Evolutionary conservation across 2,888 invertebrate species (phyloP), one percentile per base, ranked within the genome.

Genomic region (Lasioglossum pauxillum): DNA sequence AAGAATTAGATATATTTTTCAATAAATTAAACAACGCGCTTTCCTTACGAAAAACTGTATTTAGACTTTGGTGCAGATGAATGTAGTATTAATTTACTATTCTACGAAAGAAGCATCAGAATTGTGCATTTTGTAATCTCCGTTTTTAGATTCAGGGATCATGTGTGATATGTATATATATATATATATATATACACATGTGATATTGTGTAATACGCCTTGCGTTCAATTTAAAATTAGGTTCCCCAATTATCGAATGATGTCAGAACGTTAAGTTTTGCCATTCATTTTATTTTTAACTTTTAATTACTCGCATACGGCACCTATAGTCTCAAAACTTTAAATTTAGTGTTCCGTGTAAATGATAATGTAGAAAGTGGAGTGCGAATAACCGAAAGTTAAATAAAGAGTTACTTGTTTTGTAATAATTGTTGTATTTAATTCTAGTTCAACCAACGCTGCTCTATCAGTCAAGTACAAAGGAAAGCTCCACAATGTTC

Each of bases 381-480:
- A 38, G 38, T 38, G 38, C 38, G 38, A 38, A 1, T 8, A 38
- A 38, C 38, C 7, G 7, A 38, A 38, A 7, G 38, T 77, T 67
- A 73, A 27, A 41, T 12, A 16, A 27, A 31, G 2, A 2, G 38
- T 44, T 5, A 12, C 38, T 14, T 31, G 5, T 7, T 74, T 60
- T 35, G 12, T 2, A 75, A 64, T 16, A 23, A 8, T 10, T 41
- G 5, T 4, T 57, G 57, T 53, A 14, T 85, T 81, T 31, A 88
- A 75, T 91, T 92, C 60, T 86, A 93, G 91, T 80, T 91, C 93
- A 73, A 88, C 84, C 78, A 92, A 92, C 84, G 74, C 91, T 38
- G 82, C 93, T 82, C 81, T 91, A 49, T 88, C 91, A 27, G 92
- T 92, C 80, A 64, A 86, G 64, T 93, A 92, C 89, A 93, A 90